Percentiles rank a stretch among this genome's conserved stretches.
Evolutionary conservation across 2,113 vertebrate species (phyloP).

Genomic region (Oenanthe melanoleuca): DNA sequence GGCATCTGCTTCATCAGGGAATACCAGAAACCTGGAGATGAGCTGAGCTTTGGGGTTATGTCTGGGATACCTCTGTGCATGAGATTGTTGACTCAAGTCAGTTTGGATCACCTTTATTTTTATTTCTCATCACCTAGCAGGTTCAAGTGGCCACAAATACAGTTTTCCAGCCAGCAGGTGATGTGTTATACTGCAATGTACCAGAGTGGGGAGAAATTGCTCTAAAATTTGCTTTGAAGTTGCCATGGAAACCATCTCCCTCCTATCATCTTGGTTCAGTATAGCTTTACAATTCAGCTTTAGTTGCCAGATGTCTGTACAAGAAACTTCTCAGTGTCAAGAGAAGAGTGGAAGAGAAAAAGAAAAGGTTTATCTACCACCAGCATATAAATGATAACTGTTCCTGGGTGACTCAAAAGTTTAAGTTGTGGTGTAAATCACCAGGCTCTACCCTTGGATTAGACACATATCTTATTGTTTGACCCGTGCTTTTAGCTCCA

Average conservation of each 20-base stretch:
- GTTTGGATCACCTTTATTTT: neutral
- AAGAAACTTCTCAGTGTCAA: neutral
- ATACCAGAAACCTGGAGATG: neutral
- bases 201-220: slow-evolving; percentile 46
- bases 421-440: neutral
- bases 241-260: slow-evolving; percentile 1
- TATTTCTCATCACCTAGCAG: neutral
- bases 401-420: neutral
- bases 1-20: neutral
- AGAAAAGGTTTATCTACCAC: neutral
- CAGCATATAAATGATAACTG: neutral
- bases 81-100: neutral
- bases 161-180: neutral
- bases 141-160: neutral
- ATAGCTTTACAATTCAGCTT: neutral
- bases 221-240: slow-evolving; percentile 25
- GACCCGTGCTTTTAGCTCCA: neutral
- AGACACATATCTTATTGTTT: neutral
- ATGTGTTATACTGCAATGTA: slow-evolving; percentile 5
- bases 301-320: neutral
- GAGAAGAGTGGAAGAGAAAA: neutral
- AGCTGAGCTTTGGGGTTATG: neutral
- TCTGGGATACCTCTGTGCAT: neutral
- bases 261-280: neutral
- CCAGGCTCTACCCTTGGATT: neutral